phyloP scores from a whole-genome alignment of 1,140 invertebrate species.

The Drosophila ogumai region DNA sequence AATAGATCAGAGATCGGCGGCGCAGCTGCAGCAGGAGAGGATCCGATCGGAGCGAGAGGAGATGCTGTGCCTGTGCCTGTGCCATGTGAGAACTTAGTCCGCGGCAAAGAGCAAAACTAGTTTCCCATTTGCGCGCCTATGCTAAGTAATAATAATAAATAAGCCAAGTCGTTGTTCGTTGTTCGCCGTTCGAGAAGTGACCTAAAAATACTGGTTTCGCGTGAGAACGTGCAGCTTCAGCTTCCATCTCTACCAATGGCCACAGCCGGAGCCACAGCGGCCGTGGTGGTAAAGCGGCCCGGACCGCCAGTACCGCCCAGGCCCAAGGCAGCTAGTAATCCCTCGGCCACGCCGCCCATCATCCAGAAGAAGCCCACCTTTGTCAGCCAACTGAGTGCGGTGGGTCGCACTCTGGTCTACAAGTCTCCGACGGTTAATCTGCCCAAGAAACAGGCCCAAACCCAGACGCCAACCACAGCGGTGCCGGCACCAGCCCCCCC shows the following conservation, averaged over 20 bases:
- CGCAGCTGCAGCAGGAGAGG: constrained; percentile 47
- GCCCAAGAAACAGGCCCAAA: constrained; percentile 80
- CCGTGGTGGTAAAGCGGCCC: constrained; percentile 75
- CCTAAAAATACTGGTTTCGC: constrained; percentile 84
- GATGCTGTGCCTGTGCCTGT: constrained; percentile 18
- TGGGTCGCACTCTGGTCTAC: constrained; percentile 81
- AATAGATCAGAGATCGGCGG: constrained; percentile 72
- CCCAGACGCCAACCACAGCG: constrained; percentile 70
- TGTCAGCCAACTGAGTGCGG: constrained; percentile 73
- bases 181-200: constrained; percentile 71
- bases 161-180: constrained; percentile 47
- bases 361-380: constrained; percentile 79
- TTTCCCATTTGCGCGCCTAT: constrained; percentile 75
- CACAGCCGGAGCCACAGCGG: constrained; percentile 57
- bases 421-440: constrained; percentile 80
- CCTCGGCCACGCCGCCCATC: constrained; percentile 53
- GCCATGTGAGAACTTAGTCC: constrained; percentile 55
- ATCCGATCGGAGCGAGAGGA: constrained; percentile 13
- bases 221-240: constrained; percentile 58
- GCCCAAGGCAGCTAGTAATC: constrained; percentile 58
- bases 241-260: constrained; percentile 45
- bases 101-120: constrained; percentile 61
- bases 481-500: constrained; percentile 45
- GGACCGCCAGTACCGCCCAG: constrained; percentile 82
- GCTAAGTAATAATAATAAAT: constrained; percentile 83